Conservation (phyloP, 2,797 vertebrate species). For the Cyclopterus lumpus region DNA sequence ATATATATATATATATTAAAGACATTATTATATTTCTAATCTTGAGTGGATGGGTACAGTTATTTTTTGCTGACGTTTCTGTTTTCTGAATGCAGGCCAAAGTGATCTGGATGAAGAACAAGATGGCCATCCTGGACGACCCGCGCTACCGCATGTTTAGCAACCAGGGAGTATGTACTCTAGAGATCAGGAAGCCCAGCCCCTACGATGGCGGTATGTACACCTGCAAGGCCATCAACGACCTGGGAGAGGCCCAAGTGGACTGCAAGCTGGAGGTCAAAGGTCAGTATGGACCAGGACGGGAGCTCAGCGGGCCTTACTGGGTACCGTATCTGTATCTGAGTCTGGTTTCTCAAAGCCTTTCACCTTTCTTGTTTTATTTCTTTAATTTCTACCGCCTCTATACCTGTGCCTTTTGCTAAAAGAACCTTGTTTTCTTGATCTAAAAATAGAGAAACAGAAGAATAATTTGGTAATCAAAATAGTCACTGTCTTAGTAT, state of each 20-base stretch:
- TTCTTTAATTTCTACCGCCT: background rate
- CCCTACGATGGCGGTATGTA: conserved; percentile 95
- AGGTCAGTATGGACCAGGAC: conserved; percentile 85
- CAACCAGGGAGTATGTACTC: conserved; percentile 96
- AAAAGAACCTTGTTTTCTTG: background rate
- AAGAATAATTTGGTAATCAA: background rate
- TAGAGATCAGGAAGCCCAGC: conserved; percentile 97
- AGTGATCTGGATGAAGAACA: conserved; percentile 99
- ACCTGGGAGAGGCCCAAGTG: conserved; percentile 92
- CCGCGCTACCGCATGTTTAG: conserved; percentile 97
- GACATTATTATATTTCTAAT: background rate
- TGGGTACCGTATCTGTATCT: conserved; percentile 7
- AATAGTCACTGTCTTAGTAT: background rate
- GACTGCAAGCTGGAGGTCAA: conserved; percentile 98
- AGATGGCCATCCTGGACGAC: conserved; percentile 91
- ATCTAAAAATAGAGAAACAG: background rate
- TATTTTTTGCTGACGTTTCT: conserved; percentile 6
- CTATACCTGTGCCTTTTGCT: background rate
- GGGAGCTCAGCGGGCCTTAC: background rate
- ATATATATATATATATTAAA: no score
- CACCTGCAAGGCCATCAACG: conserved; percentile 92
- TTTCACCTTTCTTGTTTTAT: background rate
- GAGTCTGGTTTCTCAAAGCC: conserved; percentile 62
- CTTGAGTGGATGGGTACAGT: background rate
- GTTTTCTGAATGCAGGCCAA: conserved; percentile 86